Conservation (phyloP, 2,797 vertebrate genomes). For the Melanitta fusca region DNA sequence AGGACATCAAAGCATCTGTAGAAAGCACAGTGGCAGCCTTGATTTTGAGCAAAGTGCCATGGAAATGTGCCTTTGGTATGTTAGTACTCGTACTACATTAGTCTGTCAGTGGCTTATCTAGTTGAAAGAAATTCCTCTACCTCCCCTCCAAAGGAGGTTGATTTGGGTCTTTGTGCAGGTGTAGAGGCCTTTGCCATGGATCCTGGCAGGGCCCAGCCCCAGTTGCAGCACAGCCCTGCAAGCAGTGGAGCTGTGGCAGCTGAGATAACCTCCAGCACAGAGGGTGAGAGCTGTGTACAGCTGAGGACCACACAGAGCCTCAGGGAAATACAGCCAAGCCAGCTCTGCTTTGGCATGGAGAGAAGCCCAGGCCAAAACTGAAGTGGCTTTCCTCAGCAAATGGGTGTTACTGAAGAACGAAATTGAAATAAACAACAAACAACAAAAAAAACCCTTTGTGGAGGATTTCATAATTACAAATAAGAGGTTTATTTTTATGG, state of each 20-base stretch:
- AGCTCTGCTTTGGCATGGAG: neutral
- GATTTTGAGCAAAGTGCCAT: neutral
- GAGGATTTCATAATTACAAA: neutral
- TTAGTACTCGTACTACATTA: neutral
- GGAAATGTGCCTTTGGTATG: neutral
- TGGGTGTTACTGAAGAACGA: neutral
- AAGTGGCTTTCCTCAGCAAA: neutral
- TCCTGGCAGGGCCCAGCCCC: neutral
- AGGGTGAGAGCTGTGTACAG: neutral
- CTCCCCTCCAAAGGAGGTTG: neutral
- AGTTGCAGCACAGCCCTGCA: neutral
- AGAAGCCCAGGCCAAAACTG: neutral
- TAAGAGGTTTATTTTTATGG: conserved; percentile 53
- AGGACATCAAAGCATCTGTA: neutral
- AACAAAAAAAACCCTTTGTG: neutral
- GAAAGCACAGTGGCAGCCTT: neutral
- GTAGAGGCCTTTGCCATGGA: neutral
- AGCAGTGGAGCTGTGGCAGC: neutral
- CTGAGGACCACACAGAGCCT: neutral
- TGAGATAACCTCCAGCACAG: neutral
- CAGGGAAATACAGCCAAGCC: accelerated
- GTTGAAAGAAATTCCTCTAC: neutral
- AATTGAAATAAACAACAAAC: neutral
- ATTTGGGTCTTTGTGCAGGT: neutral
- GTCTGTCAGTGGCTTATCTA: neutral